Base-by-base conservation (phyloP, 2,888 invertebrate genomes). In the Oxystoma pomonae region DNA sequence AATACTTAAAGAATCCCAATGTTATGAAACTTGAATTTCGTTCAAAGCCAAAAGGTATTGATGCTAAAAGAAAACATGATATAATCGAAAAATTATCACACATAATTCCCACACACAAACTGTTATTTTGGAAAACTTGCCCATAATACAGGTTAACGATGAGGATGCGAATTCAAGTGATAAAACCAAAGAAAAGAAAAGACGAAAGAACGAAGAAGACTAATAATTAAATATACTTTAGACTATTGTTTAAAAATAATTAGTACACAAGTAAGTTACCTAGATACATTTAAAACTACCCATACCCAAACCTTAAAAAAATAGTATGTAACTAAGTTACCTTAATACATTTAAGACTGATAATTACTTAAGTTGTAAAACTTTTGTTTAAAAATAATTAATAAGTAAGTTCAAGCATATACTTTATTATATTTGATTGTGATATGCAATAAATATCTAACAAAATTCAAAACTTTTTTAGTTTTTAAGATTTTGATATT, bases 1-100 rank as follows among this genome's bases (percentile, higher is more conserved):
- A 53, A 53, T 53, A 53, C 53, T 5, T 53, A 53, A 53, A 53
- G n/a, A 53, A 53, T 53, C 53, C 53, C 3, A 53, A 57, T 57
- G 7, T 57, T 57, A 19, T 20, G 57, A 57, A 57, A 57, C 57
- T 57, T 57, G 57, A 57, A 57, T 57, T 57, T 57, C 57, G 57
- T 57, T 57, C 57, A 3, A 19, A 57, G 18, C 57, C 19, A 57
- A 57, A 57, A 57, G 57, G 57, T 57, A 18, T 57, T 57, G 57
- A 57, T 57, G 7, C 57, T 57, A 20, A 17, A 57, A 57, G 57
- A 57, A 57, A 57, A 57, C 7, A 3, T 57, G 57, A 20, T 18
- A 57, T 57, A 57, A 57, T 57, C n/a, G 55, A 57, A 12, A 57
- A 57, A 57, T 57, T 57, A n/a, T 57, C 57, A 17, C 7, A 19